phyloP scores from a whole-genome alignment of 2,888 invertebrate species.

The Melieria picta region DNA sequence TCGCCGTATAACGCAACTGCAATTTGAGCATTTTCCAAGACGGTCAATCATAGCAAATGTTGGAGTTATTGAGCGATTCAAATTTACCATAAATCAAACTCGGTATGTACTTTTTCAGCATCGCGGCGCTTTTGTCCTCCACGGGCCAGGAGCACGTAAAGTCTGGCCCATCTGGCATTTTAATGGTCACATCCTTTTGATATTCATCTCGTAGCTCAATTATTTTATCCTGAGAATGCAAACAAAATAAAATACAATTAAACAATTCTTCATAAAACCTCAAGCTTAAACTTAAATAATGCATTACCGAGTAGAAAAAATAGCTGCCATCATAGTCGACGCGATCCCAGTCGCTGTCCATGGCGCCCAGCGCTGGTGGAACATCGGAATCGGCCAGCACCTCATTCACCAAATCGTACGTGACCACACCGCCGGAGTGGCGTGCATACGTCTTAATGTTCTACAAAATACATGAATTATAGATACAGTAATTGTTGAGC shows the following conservation, averaged over 20 bases:
- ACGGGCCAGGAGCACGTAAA: constrained; percentile 56
- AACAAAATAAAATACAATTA: not conserved
- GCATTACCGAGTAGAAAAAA: constrained; percentile 57
- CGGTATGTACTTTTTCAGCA: constrained; percentile 55
- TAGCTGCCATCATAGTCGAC: constrained; percentile 63
- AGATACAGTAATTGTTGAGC: not conserved
- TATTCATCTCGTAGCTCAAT: constrained; percentile 64
- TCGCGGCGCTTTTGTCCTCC: constrained; percentile 55
- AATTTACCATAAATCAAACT: constrained; percentile 55
- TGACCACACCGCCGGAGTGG: constrained; percentile 62
- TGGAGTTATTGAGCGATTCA: not conserved
- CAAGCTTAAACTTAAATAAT: not conserved
- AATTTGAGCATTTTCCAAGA: not conserved
- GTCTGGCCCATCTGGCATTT: constrained; percentile 50
- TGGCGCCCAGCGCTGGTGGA: constrained; percentile 62
- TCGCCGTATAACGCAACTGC: constrained; percentile 57
- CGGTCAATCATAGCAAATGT: not conserved
- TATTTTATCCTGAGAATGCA: constrained; percentile 55
- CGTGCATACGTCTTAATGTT: constrained; percentile 63
- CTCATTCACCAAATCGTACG: constrained; percentile 64
- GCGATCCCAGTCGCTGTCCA: constrained; percentile 63
- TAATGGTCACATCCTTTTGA: constrained; percentile 55
- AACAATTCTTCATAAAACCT: not conserved
- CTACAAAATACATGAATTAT: constrained; percentile 44
- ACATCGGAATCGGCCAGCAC: constrained; percentile 64